phyloP scores from a whole-genome alignment of 2,113 vertebrate genomes.

The Rhynchomys soricoides region DNA sequence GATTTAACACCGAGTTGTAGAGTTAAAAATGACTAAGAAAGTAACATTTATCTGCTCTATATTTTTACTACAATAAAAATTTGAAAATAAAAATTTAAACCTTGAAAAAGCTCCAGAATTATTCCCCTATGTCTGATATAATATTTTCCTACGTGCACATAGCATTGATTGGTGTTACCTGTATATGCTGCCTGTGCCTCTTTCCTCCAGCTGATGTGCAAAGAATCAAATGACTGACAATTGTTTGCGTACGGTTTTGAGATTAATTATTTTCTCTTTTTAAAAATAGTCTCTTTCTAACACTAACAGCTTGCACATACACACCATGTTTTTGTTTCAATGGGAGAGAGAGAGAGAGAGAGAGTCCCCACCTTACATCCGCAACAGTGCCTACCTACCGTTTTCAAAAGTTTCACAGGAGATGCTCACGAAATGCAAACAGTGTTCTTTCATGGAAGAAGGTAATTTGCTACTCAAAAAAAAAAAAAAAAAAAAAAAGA shows the following conservation, averaged over 20 bases:
- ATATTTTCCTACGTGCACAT: not conserved
- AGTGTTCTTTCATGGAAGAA: constrained; percentile 73
- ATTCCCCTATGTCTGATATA: not conserved
- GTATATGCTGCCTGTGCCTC: not conserved
- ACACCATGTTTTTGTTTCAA: not conserved
- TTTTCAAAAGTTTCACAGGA: constrained; percentile 52
- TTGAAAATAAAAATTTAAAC: not conserved
- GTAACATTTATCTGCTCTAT: not conserved
- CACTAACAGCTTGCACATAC: not conserved
- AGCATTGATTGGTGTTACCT: constrained; percentile 21
- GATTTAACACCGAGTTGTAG: not conserved
- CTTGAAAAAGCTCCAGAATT: not conserved
- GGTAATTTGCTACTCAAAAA: constrained; percentile 57
- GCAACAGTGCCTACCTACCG: constrained; percentile 50
- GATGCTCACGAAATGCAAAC: constrained; percentile 68
- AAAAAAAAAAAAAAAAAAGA: constrained; percentile 12
- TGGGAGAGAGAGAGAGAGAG: not conserved
- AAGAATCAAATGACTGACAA: not conserved
- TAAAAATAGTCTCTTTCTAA: not conserved
- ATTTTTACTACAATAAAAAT: not conserved
- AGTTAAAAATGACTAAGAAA: not conserved
- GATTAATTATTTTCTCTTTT: not conserved
- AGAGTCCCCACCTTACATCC: constrained; percentile 45
- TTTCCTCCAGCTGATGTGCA: not conserved
- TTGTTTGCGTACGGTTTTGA: not conserved